Evolutionary conservation across 2,113 vertebrate genomes (phyloP).

Genomic region (Grammatotria lemairii): DNA sequence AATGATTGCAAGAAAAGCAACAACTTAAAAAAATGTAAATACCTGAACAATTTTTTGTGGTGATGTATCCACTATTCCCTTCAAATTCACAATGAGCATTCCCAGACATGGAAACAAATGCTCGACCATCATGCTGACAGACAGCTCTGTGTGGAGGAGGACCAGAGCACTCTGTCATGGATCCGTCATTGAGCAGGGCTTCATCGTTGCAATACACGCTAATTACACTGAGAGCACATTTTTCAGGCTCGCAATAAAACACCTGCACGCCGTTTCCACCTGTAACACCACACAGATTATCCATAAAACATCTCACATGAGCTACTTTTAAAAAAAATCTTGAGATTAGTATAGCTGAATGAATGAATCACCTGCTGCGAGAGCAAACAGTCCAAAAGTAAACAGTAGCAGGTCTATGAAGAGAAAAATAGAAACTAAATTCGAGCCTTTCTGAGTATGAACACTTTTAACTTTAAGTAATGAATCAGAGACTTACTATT

Average conservation of each 20-base stretch:
- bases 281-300: not conserved
- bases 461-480: not conserved
- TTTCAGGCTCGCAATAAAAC: not conserved
- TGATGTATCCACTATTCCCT: rapidly evolving
- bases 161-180: not conserved
- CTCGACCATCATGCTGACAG: not conserved
- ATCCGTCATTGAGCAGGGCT: rapidly evolving
- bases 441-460: not conserved
- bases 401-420: not conserved
- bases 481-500: not conserved
- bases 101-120: not conserved
- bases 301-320: not conserved
- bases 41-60: not conserved
- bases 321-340: not conserved
- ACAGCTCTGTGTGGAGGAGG: not conserved
- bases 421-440: not conserved
- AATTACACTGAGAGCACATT: not conserved
- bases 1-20: not conserved
- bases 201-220: rapidly evolving
- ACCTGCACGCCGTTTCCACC: not conserved
- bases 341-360: not conserved
- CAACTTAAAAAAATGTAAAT: not conserved
- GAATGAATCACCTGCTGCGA: not conserved
- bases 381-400: not conserved
- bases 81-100: not conserved